Evolutionary conservation across 1,140 invertebrate species (phyloP).

Genomic region (Lasioglossum albipes): DNA sequence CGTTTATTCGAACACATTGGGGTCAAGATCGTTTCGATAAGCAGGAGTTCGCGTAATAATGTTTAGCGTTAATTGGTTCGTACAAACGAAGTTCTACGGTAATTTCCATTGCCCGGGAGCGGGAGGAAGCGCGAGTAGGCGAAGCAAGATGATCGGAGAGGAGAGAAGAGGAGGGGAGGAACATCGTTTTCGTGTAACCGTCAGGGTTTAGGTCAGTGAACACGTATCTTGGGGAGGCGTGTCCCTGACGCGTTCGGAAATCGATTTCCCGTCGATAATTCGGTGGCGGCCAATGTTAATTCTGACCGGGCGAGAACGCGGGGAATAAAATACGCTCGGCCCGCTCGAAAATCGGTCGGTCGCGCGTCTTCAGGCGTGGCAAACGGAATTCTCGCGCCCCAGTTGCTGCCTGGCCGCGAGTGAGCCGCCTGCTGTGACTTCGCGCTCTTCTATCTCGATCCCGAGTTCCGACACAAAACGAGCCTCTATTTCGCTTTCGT

Average conservation of each 20-base stretch:
- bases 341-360: constrained; percentile 25
- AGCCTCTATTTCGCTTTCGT: neutral
- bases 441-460: neutral
- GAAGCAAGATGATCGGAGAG: too few species aligned
- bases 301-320: constrained; percentile 7
- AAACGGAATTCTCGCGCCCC: constrained; percentile 39
- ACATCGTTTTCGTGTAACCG: neutral
- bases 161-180: too few species aligned
- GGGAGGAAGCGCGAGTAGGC: too few species aligned
- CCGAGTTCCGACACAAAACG: neutral
- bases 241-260: constrained; percentile 39
- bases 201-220: constrained; percentile 45
- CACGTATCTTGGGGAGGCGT: neutral
- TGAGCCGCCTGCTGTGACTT: neutral
- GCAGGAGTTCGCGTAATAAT: too few species aligned
- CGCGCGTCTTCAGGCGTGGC: constrained; percentile 27
- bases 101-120: too few species aligned
- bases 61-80: too few species aligned
- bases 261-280: constrained; percentile 42
- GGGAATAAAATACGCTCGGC: constrained; percentile 34
- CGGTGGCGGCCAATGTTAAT: constrained; percentile 22
- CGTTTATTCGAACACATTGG: too few species aligned
- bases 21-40: too few species aligned
- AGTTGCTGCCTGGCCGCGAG: neutral
- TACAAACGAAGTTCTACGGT: too few species aligned